Evolutionary conservation across 2,113 vertebrate species (phyloP).

Genomic region (Paracyprichromis sp.): DNA sequence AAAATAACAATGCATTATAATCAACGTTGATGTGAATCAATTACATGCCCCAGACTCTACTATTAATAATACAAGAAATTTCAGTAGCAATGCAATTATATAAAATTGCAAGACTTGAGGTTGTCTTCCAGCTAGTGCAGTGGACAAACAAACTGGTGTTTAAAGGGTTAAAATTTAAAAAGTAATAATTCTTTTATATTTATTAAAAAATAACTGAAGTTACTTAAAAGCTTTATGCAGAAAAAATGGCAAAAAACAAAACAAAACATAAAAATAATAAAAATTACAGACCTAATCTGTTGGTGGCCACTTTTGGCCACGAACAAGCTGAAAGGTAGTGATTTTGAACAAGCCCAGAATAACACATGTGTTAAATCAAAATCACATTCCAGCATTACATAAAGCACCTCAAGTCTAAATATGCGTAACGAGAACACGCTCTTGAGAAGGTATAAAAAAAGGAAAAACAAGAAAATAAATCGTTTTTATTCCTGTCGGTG

Average conservation of each 20-base stretch:
- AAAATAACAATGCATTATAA: too few species aligned
- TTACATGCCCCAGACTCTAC: too few species aligned
- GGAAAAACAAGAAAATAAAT: neutral
- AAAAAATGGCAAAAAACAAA: neutral
- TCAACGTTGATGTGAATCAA: too few species aligned
- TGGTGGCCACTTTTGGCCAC: neutral
- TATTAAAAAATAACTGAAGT: fast-evolving
- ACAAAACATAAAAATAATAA: neutral
- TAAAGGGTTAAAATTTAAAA: too few species aligned
- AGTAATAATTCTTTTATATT: too few species aligned
- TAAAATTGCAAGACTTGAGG: too few species aligned
- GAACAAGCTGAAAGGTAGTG: neutral
- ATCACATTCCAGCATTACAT: neutral
- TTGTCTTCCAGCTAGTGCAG: too few species aligned
- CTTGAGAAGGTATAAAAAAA: neutral
- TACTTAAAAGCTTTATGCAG: fast-evolving
- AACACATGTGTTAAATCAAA: neutral
- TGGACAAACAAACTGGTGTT: too few species aligned
- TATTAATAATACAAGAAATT: too few species aligned
- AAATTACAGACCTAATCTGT: neutral
- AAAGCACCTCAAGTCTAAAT: neutral
- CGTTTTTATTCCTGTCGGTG: neutral
- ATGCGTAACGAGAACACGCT: neutral
- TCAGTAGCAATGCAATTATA: too few species aligned
- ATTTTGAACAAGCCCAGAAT: neutral